Percentiles rank a stretch among this genome's conserved stretches.
These are phyloP conservation scores for Hymenochirus boettgeri DNA, from an alignment of 2,113 vertebrate species.

Conservation along the genomic window DNA sequence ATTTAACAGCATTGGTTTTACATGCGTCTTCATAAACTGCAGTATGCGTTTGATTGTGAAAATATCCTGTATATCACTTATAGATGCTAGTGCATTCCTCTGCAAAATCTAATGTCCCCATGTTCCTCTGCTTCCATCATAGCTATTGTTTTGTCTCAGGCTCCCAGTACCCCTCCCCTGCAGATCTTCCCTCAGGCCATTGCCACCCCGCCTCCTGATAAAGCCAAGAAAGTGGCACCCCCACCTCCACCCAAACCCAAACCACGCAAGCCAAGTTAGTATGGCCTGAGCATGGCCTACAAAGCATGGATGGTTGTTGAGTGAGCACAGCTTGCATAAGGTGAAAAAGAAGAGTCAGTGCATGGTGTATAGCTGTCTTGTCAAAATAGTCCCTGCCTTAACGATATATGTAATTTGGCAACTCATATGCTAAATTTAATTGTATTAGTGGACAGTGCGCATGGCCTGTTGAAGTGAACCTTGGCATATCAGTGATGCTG, in stretches of 20 bases:
- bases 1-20: no score
- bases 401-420: no score
- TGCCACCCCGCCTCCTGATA: conserved; percentile 64
- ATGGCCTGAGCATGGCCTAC: conserved; percentile 52
- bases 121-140: conserved; percentile 24
- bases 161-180: conserved; percentile 48
- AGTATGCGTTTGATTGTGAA: no score
- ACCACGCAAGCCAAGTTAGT: conserved; percentile 77
- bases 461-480: no score
- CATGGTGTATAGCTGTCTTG: no score
- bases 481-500: no score
- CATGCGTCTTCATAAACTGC: no score
- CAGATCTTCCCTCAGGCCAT: conserved; percentile 64
- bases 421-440: no score
- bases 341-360: conserved; percentile 46
- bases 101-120: conserved; percentile 13
- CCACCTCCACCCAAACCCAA: conserved; percentile 68
- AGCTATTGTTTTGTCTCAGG: conserved; percentile 21
- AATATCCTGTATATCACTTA: neutral
- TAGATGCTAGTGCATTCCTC: neutral
- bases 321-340: conserved; percentile 52
- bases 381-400: no score
- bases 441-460: no score
- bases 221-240: conserved; percentile 68
- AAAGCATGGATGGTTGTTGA: conserved; percentile 44